Evolutionary conservation across 37 sponge, comb jelly and placozoan genomes (phyloP).

Genomic region (Trichoplax adhaerens): DNA sequence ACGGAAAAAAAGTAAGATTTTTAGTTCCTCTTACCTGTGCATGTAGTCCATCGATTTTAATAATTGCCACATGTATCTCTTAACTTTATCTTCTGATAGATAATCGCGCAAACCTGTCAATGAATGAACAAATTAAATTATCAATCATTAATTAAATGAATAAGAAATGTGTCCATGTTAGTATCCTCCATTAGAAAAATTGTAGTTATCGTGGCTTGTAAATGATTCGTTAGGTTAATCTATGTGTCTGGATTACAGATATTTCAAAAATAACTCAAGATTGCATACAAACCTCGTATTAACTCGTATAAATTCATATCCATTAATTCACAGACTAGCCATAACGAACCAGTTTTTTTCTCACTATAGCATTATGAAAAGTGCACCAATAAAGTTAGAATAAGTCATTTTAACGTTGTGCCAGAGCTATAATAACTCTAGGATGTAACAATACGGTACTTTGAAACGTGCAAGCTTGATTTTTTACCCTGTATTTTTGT

Average conservation of each 20-base stretch:
- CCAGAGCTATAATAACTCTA: neutral
- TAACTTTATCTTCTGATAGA: constrained; percentile 67
- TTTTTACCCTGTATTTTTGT: no score
- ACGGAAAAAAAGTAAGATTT: no score
- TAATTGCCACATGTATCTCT: constrained; percentile 83
- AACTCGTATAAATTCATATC: constrained; percentile 92
- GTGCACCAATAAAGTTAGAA: neutral
- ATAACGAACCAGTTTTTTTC: constrained; percentile 39
- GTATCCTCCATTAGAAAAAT: neutral
- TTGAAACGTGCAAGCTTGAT: neutral
- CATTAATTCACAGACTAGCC: constrained; percentile 91
- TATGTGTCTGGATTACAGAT: neutral
- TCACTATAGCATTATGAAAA: constrained; percentile 40
- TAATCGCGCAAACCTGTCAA: constrained; percentile 50
- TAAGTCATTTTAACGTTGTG: neutral
- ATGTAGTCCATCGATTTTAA: constrained; percentile 85
- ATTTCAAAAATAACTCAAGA: neutral
- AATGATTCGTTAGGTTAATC: neutral
- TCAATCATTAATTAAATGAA: neutral
- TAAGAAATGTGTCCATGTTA: neutral
- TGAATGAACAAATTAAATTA: neutral
- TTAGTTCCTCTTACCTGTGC: constrained; percentile 33
- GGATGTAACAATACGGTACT: neutral
- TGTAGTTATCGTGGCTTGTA: neutral
- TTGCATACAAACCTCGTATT: constrained; percentile 60